Percentiles rank a stretch among this genome's conserved stretches.
Evolutionary conservation across 92 coral and sea anemone species (phyloP).

Genomic region (Galaxea fascicularis): DNA sequence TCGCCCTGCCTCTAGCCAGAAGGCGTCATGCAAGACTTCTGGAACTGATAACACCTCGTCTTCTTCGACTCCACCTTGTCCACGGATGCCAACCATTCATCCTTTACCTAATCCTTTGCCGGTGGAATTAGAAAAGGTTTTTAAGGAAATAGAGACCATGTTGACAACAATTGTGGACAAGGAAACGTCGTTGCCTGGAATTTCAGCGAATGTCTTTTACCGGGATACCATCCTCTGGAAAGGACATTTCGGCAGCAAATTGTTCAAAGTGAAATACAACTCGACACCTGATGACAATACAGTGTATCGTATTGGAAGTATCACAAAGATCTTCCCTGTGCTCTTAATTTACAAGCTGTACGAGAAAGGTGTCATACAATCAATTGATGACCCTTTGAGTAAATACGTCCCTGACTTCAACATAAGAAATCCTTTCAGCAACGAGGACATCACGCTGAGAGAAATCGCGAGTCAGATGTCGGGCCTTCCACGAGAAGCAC

Average conservation of each 20-base stretch:
- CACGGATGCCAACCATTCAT: constrained; percentile 56
- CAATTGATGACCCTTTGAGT: constrained; percentile 80
- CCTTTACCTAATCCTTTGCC: constrained; percentile 64
- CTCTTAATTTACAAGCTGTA: constrained; percentile 72
- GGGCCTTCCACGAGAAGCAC: constrained; percentile 82
- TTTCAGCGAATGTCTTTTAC: constrained; percentile 75
- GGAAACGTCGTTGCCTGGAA: constrained; percentile 66
- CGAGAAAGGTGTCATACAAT: constrained; percentile 68
- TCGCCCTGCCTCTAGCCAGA: not conserved
- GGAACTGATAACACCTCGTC: not conserved
- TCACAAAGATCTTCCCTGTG: constrained; percentile 77
- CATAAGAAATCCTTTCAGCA: constrained; percentile 77
- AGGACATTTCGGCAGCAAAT: constrained; percentile 73
- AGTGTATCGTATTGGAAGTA: constrained; percentile 76
- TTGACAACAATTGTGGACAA: constrained; percentile 47
- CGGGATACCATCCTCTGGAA: constrained; percentile 63
- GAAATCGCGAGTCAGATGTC: constrained; percentile 84
- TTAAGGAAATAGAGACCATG: constrained; percentile 40
- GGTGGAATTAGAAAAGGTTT: constrained; percentile 24
- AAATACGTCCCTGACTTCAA: constrained; percentile 84
- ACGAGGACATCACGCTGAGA: constrained; percentile 80
- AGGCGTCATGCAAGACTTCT: not conserved
- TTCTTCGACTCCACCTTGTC: constrained; percentile 40
- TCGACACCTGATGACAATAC: constrained; percentile 60
- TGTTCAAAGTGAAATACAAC: constrained; percentile 1